A percentile compares a stretch with the other conserved stretches of the same genome.
These are phyloP conservation scores for Mechanitis mazaeus DNA, from an alignment of 2,888 invertebrate genomes.

Conservation along the genomic window DNA sequence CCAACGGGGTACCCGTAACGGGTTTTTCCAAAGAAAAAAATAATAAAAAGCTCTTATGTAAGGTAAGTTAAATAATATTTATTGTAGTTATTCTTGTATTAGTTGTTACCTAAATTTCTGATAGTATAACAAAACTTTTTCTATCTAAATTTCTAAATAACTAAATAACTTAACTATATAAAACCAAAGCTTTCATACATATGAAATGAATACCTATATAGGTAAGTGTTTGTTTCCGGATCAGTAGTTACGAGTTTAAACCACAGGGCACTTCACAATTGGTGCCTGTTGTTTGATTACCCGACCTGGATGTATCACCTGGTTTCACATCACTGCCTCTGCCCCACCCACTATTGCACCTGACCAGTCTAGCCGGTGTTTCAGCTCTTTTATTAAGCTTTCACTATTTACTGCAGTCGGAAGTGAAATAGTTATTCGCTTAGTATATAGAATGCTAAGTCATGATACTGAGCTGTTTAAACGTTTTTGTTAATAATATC, in stretches of 20 bases:
- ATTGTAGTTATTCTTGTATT: no score
- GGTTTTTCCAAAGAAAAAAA: no score
- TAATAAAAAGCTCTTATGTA: no score
- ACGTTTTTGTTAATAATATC: no score
- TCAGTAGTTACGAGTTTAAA: slow-evolving; percentile 33
- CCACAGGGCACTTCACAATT: slow-evolving; percentile 41
- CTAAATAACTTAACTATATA: slow-evolving; percentile 5
- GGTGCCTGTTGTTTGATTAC: slow-evolving; percentile 62
- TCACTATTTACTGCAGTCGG: not conserved
- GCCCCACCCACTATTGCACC: slow-evolving; percentile 26
- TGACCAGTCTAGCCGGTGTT: not conserved
- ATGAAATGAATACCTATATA: not conserved
- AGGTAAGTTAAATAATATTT: no score
- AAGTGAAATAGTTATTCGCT: not conserved
- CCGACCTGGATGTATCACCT: slow-evolving; percentile 46
- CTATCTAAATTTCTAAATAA: not conserved
- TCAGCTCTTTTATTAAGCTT: slow-evolving; percentile 9
- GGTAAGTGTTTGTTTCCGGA: slow-evolving; percentile 35
- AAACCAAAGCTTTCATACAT: slow-evolving; percentile 2
- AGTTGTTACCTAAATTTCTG: no score
- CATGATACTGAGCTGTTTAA: no score
- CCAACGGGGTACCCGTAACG: no score
- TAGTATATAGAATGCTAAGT: no score
- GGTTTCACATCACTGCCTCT: slow-evolving; percentile 44
- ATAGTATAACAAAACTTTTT: no score